Evolutionary conservation across 2,888 invertebrate species (phyloP).

Genomic region (Ophioninae sp.): DNA sequence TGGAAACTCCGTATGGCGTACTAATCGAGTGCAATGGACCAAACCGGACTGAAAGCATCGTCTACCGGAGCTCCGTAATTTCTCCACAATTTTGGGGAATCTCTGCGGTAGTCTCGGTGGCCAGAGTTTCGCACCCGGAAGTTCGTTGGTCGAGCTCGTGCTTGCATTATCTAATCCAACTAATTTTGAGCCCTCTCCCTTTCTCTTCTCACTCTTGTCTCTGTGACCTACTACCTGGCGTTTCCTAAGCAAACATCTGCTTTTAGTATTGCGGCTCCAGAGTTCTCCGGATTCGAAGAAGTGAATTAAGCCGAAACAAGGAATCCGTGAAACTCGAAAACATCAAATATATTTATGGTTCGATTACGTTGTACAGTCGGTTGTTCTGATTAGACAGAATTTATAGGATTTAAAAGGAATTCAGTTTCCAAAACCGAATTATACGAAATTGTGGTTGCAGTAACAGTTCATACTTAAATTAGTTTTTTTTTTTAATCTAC

Average conservation of each 20-base stretch:
- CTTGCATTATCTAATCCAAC: constrained; percentile 74
- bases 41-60: constrained; percentile 45
- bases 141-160: constrained; percentile 66
- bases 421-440: too few species aligned
- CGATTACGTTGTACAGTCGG: not conserved
- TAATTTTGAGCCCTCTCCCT: constrained; percentile 58
- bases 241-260: constrained; percentile 14
- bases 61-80: constrained; percentile 54
- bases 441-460: too few species aligned
- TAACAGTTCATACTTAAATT: too few species aligned
- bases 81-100: constrained; percentile 60
- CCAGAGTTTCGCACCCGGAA: constrained; percentile 65
- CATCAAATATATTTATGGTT: not conserved
- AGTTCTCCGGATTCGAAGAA: constrained; percentile 11
- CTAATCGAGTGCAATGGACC: constrained; percentile 39
- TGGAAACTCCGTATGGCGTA: constrained; percentile 48
- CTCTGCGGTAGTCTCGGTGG: constrained; percentile 56
- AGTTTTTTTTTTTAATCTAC: too few species aligned
- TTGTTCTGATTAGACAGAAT: not conserved
- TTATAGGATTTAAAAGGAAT: not conserved
- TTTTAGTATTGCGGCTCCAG: constrained; percentile 14
- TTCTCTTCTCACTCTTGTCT: constrained; percentile 30
- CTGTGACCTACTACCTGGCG: constrained; percentile 5
- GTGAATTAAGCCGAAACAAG: not conserved
- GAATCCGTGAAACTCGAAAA: not conserved